Conservation (phyloP, 2,888 invertebrate genomes). For the Octodonta nipae region DNA sequence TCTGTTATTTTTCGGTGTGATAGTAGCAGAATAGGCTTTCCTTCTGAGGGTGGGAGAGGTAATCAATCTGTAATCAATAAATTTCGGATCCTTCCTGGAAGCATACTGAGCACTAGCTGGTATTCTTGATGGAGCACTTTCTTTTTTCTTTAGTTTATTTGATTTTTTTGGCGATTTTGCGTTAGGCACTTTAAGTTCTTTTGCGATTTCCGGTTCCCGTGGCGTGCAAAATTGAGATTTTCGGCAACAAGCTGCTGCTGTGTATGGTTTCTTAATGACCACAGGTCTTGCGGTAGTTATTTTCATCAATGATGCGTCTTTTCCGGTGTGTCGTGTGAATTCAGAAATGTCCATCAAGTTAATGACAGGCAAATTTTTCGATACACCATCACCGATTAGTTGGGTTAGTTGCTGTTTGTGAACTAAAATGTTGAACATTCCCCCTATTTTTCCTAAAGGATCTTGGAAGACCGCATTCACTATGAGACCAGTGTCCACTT, state of each 20-base stretch:
- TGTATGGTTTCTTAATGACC: conserved; percentile 8
- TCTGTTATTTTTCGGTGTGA: conserved; percentile 11
- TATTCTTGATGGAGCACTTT: no score
- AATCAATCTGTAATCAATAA: conserved; percentile 13
- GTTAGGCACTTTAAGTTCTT: no score
- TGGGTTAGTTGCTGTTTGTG: conserved; percentile 17
- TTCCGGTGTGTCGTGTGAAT: conserved; percentile 9
- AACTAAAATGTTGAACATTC: conserved; percentile 47
- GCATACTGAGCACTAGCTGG: no score
- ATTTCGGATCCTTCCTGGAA: no score
- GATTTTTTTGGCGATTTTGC: not conserved
- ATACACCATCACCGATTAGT: conserved; percentile 23
- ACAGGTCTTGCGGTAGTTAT: conserved; percentile 8
- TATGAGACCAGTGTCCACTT: conserved; percentile 36
- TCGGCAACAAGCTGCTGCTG: conserved; percentile 1
- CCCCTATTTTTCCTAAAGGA: conserved; percentile 45
- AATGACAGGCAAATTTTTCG: conserved; percentile 15
- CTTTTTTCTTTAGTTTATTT: not conserved
- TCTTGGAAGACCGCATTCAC: conserved; percentile 40
- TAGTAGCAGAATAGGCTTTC: conserved; percentile 19
- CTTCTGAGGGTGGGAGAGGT: conserved; percentile 17
- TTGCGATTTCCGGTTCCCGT: no score
- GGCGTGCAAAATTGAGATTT: conserved; percentile 1
- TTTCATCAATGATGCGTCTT: conserved; percentile 14
- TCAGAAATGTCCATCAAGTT: conserved; percentile 11